Conservation (phyloP, 1,140 invertebrate species). For the Drosophila fuyamai region DNA sequence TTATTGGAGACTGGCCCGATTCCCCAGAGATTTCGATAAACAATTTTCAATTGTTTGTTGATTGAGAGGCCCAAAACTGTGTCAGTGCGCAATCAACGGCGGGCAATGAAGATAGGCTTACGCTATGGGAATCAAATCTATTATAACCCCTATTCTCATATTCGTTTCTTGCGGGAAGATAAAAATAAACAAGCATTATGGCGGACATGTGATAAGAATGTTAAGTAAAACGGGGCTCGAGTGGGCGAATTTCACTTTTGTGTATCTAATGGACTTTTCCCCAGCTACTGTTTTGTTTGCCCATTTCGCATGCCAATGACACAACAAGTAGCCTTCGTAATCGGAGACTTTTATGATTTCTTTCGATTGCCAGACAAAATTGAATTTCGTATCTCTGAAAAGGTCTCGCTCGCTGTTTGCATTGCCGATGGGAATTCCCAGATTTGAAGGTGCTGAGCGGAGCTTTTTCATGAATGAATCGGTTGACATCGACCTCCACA, state of each 20-base stretch:
- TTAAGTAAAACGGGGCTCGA: conserved; percentile 42
- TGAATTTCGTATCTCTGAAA: conserved; percentile 13
- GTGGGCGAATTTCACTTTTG: conserved; percentile 46
- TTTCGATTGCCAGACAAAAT: conserved; percentile 36
- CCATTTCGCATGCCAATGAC: conserved; percentile 33
- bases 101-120: conserved; percentile 35
- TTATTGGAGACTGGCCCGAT: conserved; percentile 35
- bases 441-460: conserved; percentile 8
- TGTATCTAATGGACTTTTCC: conserved; percentile 30
- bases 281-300: conserved; percentile 1
- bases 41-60: conserved; percentile 58
- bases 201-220: conserved; percentile 51
- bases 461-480: conserved; percentile 41
- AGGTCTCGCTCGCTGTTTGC: neutral
- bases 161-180: conserved; percentile 12
- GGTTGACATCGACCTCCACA: conserved; percentile 15
- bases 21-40: conserved; percentile 47
- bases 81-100: conserved; percentile 55
- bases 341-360: conserved; percentile 35
- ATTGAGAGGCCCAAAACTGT: conserved; percentile 52
- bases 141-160: conserved; percentile 37
- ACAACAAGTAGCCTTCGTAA: conserved; percentile 39
- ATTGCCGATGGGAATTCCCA: conserved; percentile 23
- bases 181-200: conserved; percentile 41
- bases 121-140: conserved; percentile 8